Percentiles rank a stretch among this genome's conserved stretches.
Evolutionary conservation across 2,888 invertebrate species (phyloP).

Genomic region (Chymomyza procnemis): DNA sequence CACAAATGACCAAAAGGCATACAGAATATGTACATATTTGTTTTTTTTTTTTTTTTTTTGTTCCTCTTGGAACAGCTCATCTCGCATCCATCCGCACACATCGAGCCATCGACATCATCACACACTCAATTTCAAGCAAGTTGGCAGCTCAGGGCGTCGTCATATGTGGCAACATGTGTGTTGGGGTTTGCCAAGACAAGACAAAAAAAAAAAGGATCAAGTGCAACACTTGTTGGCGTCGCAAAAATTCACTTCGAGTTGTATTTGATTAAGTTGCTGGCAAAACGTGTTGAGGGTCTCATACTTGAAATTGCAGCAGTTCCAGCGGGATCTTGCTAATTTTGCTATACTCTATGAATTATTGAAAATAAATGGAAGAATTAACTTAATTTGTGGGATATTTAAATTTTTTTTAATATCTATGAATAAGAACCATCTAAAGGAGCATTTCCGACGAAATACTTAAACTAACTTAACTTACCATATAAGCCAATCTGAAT

Average conservation of each 20-base stretch:
- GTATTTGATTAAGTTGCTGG: slow-evolving; percentile 53
- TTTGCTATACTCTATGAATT: not conserved
- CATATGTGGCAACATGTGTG: slow-evolving; percentile 33
- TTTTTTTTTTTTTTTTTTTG: no score
- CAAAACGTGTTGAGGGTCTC: no score
- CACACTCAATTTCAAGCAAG: slow-evolving; percentile 43
- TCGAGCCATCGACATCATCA: slow-evolving; percentile 29
- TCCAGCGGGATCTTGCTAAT: not conserved
- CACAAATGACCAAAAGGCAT: slow-evolving; percentile 16
- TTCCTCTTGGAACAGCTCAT: slow-evolving; percentile 4
- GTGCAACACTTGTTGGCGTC: slow-evolving; percentile 72
- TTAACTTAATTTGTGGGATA: no score
- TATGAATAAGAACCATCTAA: no score
- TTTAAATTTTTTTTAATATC: no score
- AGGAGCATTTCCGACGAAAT: no score
- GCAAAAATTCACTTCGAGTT: slow-evolving; percentile 57
- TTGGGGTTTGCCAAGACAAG: slow-evolving; percentile 41
- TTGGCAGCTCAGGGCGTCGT: slow-evolving; percentile 12
- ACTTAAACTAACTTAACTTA: no score
- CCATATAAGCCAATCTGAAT: no score
- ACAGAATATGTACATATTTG: not conserved
- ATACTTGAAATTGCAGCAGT: not conserved
- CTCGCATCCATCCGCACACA: slow-evolving; percentile 11
- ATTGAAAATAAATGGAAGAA: no score
- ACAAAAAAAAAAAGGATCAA: slow-evolving; percentile 67